A percentile compares a stretch with the other conserved stretches of the same genome.
These are phyloP conservation scores for Sebastes itinus DNA, from an alignment of 2,797 vertebrate species.

Conservation along the genomic window DNA sequence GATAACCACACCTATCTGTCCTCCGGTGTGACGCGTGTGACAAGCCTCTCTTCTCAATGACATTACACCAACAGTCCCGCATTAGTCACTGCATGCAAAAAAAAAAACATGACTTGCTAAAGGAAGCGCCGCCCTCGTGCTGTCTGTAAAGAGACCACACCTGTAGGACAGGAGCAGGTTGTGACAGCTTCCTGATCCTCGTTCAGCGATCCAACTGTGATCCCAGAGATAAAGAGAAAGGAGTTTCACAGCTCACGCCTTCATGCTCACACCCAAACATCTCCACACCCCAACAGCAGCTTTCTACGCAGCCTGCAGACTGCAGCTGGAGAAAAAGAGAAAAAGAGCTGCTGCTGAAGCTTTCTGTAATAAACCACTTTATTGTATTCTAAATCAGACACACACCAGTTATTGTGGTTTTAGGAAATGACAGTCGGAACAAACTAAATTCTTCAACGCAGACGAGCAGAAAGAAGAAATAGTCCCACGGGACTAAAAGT, in stretches of 20 bases:
- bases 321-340: background rate
- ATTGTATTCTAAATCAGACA: slow-evolving; percentile 59
- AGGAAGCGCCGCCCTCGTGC: slow-evolving; percentile 52
- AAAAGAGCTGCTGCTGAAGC: background rate
- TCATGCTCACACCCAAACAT: slow-evolving; percentile 21
- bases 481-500: slow-evolving; percentile 25
- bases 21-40: slow-evolving; percentile 10
- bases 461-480: slow-evolving; percentile 24
- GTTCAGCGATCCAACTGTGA: slow-evolving; percentile 28
- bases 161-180: slow-evolving; percentile 68
- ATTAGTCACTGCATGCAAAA: slow-evolving; percentile 70
- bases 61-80: slow-evolving; percentile 46
- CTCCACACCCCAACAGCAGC: background rate
- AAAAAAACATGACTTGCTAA: slow-evolving; percentile 1
- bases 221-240: slow-evolving; percentile 32
- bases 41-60: slow-evolving; percentile 50
- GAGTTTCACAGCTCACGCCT: background rate
- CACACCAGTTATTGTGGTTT: slow-evolving; percentile 63
- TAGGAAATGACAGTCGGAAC: slow-evolving; percentile 58
- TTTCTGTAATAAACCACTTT: slow-evolving; percentile 6
- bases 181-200: slow-evolving; percentile 67
- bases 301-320: background rate
- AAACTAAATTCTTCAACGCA: slow-evolving; percentile 40
- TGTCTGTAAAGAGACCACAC: slow-evolving; percentile 63
- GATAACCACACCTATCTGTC: slow-evolving; percentile 48